A percentile compares a stretch with the other conserved stretches of the same genome.
These are phyloP conservation scores for Hymenochirus boettgeri DNA, from an alignment of 2,113 vertebrate species.

Conservation along the genomic window DNA sequence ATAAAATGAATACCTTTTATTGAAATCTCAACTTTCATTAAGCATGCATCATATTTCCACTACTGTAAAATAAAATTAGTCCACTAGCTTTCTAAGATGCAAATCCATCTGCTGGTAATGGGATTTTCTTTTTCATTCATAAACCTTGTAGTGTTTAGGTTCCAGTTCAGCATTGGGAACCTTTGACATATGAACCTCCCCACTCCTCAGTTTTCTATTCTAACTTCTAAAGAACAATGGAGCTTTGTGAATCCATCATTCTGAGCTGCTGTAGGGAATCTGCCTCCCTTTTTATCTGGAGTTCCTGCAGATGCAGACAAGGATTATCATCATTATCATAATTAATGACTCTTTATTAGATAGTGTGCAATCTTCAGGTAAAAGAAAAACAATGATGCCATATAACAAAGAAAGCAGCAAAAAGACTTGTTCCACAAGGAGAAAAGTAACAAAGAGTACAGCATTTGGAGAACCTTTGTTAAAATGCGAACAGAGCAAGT, in stretches of 20 bases:
- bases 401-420: conserved; percentile 29
- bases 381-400: conserved; percentile 30
- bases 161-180: conserved; percentile 30
- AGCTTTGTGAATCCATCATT: conserved; percentile 37
- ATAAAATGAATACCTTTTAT: background rate
- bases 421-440: conserved; percentile 1
- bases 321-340: conserved; percentile 42
- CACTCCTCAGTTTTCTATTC: conserved; percentile 25
- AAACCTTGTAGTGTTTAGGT: conserved; percentile 19
- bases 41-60: background rate
- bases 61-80: background rate
- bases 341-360: conserved; percentile 40
- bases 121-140: conserved; percentile 5
- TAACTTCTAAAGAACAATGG: conserved; percentile 28
- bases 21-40: background rate
- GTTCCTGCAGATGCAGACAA: conserved; percentile 34
- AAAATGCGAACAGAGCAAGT: background rate
- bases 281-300: conserved; percentile 30
- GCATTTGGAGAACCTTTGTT: conserved; percentile 10
- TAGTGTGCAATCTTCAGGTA: conserved; percentile 32
- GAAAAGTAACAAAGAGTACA: conserved; percentile 19
- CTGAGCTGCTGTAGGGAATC: conserved; percentile 27
- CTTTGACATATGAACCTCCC: conserved; percentile 36
- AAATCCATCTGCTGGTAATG: conserved; percentile 5
- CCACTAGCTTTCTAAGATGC: background rate